These are phyloP conservation scores for Stegodyphus mimosarum DNA, from an alignment of 1,140 invertebrate species.

Conservation along the genomic window DNA sequence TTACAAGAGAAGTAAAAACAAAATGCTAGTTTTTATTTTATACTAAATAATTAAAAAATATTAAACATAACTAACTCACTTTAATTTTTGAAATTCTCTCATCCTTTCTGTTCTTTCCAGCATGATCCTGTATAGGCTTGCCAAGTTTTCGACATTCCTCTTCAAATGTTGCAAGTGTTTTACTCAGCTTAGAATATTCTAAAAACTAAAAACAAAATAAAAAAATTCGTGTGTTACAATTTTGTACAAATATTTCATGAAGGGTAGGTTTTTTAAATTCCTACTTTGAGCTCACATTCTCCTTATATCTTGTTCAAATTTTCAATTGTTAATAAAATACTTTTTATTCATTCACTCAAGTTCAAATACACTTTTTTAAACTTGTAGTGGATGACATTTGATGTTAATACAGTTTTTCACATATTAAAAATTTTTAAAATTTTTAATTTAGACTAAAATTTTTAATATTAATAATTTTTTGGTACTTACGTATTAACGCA, in stretches of 20 bases:
- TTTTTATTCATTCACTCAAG: too few species aligned
- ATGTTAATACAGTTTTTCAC: too few species aligned
- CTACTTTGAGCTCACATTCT: too few species aligned
- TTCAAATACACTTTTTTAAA: too few species aligned
- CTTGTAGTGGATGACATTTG: too few species aligned
- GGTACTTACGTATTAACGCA: too few species aligned
- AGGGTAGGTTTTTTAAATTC: neutral
- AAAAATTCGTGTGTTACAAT: too few species aligned
- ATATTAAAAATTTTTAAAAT: too few species aligned
- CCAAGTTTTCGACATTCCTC: slow-evolving; percentile 67
- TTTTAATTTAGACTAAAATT: too few species aligned
- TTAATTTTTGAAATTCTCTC: slow-evolving; percentile 61
- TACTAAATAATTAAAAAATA: neutral
- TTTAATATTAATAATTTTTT: too few species aligned
- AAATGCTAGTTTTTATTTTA: neutral
- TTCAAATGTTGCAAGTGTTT: slow-evolving; percentile 66
- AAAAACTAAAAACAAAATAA: slow-evolving; percentile 66
- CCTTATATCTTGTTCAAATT: too few species aligned
- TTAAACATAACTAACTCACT: slow-evolving; percentile 44
- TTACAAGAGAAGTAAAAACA: neutral
- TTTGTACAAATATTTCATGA: neutral
- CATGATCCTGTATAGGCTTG: slow-evolving; percentile 65
- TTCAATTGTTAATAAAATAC: too few species aligned
- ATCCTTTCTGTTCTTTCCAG: slow-evolving; percentile 57
- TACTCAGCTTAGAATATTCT: slow-evolving; percentile 67